Base-by-base conservation (phyloP, 2,888 invertebrate genomes). In the Lepidocyrtinus sp. region DNA sequence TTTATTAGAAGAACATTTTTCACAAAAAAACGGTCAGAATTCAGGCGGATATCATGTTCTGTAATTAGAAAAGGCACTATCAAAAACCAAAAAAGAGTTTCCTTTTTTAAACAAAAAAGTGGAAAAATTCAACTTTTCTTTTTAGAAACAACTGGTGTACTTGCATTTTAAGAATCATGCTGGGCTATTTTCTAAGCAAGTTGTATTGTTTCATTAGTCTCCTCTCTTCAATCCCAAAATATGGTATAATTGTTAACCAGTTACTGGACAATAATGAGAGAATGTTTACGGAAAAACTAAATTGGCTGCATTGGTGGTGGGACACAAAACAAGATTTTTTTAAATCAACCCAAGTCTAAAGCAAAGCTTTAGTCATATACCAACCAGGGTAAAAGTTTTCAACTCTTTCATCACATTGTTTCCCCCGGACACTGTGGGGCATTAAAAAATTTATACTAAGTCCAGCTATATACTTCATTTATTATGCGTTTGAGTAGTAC, bases 21-120 rank as follows among this genome's bases (percentile, higher is more conserved):
- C 46, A 5, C n/a, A 24, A 61, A 26, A 45, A 71, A 71, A 71
- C 70, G 70, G 70, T 71, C 70, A 71, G 27, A 68, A 59, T 25
- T 27, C 5, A 26, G 55, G 59, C 22, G 22, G 19, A 59, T 59
- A 36, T 36, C 21, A 59, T 59, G 59, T 59, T 19, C 59, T 21
- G n/a, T 59, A 59, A 59, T 59, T 59, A 59, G 59, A 59, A 59
- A 59, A 59, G 59, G 59, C 59, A 21, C 22, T 59, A 59, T 59
- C 21, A 59, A 12, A 12, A n/a, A n/a, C n/a, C 50, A 50, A 50
- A 50, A n/a, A n/a, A n/a, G 17, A 50, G 15, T 50, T 50, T 50
- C 15, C 12, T 50, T 50, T 50, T 50, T 50, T 50, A n/a, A 50
- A 2, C 50, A 50, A 50, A 50, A 36, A 50, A 50, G 50, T 50